Evolutionary conservation across 2,113 vertebrate genomes (phyloP), one percentile per base, ranked within the genome.

Genomic region (Meriones unguiculatus): DNA sequence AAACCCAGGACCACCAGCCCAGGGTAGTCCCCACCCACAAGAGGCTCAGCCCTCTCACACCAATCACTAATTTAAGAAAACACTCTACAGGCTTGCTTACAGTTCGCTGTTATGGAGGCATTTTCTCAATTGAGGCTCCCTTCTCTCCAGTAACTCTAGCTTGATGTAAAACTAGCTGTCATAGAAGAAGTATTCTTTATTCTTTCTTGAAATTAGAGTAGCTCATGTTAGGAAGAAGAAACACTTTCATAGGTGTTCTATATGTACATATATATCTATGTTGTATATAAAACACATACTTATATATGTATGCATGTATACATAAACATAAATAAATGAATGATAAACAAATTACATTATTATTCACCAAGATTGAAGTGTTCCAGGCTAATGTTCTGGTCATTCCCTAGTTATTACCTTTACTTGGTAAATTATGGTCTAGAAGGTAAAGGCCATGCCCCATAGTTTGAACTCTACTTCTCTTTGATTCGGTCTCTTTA

Each of bases 141-240:
- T 65, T 85, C 28, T 85, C 25, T 32, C 57, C 38, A 65, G 12
- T 64, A n/a, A 85, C 22, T 62, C n/a, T 84, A 85, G 24, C 59
- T 85, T 84, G 59, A 28, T 59, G 64, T 64, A 84, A 84, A 84
- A 84, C 59, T 64, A 84, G 24, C n/a, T 14, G 64, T n/a, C 81
- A 65, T 13, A 17, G 15, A 86, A 17, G 15, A 86, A 69, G 64
- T 86, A 50, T 32, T 67, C 85, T 46, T 35, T 77, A 77, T 11
- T 52, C 32, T 88, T 87, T 89, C 32, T 84, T 89, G 17, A 87
- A 85, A 67, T 93, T 70, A 86, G 87, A 89, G 25, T 50, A 57
- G 13, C 75, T 38, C 28, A 35, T 50, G 12, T 86, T 46, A 95
- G 32, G 65, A 81, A 84, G 22, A 17, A 30, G 5, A 22, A 73